Conservation (phyloP, 2,888 invertebrate species). For the Folsomia candida region DNA sequence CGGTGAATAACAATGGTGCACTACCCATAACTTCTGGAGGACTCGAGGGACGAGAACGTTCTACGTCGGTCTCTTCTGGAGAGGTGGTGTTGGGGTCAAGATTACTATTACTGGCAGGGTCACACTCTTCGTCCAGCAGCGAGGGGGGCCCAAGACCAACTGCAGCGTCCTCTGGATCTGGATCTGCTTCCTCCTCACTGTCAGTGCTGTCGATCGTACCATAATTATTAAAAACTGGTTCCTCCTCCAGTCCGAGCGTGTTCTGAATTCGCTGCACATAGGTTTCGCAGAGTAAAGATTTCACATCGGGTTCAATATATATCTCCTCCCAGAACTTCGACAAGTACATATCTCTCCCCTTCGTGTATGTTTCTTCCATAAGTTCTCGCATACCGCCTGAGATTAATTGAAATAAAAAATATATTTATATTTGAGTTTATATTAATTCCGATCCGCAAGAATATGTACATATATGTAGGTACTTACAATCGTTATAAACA, state of each 20-base stretch:
- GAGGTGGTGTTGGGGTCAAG: background rate
- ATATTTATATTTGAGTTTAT: background rate
- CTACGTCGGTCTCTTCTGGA: background rate
- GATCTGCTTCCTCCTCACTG: background rate
- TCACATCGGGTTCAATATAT: constrained; percentile 30
- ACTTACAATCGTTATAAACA: constrained; percentile 78
- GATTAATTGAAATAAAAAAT: background rate
- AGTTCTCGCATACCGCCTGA: constrained; percentile 43
- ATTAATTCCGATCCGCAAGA: background rate
- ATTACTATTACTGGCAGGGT: constrained; percentile 1
- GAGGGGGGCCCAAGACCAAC: background rate
- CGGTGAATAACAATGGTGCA: background rate
- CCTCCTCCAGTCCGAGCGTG: constrained; percentile 33
- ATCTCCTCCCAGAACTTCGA: constrained; percentile 47
- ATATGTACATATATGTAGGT: too few relatives aligned
- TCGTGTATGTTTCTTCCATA: constrained; percentile 44
- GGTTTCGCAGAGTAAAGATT: constrained; percentile 47
- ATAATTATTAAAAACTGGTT: constrained; percentile 10
- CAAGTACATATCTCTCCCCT: constrained; percentile 40
- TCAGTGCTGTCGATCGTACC: background rate
- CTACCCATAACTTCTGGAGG: constrained; percentile 8
- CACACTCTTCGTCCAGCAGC: background rate
- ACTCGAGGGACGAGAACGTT: background rate
- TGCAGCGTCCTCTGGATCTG: background rate
- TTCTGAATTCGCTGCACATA: constrained; percentile 36